These are phyloP conservation scores for Mus pahari DNA, from an alignment of 2,113 vertebrate species.

Conservation along the genomic window DNA sequence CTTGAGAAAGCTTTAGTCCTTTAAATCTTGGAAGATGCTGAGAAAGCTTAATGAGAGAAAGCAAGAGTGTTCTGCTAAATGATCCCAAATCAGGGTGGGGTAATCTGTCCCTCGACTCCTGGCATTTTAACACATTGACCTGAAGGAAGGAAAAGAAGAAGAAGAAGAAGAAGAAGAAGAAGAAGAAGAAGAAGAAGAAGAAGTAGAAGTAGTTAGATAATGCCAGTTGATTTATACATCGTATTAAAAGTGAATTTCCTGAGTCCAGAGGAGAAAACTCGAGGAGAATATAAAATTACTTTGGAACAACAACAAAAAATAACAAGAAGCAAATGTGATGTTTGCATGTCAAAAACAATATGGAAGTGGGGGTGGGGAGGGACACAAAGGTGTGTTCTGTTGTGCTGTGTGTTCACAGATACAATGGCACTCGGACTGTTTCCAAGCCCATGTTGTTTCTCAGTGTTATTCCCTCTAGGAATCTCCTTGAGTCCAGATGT, in stretches of 20 bases:
- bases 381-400: background rate
- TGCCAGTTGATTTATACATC: slow-evolving; percentile 35
- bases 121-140: background rate
- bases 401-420: background rate
- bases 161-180: background rate
- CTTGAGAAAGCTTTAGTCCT: background rate
- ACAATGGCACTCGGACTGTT: background rate
- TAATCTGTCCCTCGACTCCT: background rate
- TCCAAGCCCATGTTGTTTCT: slow-evolving; percentile 16
- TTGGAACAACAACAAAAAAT: background rate
- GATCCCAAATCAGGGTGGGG: background rate
- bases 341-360: slow-evolving; percentile 24
- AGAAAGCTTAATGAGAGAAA: background rate
- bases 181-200: too few relatives aligned
- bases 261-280: background rate
- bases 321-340: slow-evolving; percentile 41
- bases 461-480: background rate
- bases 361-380: background rate
- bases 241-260: slow-evolving; percentile 37
- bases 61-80: background rate
- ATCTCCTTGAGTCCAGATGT: background rate
- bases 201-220: background rate
- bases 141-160: background rate
- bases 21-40: background rate
- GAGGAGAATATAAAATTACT: slow-evolving; percentile 8